These are phyloP conservation scores for Amia ocellicauda DNA, from an alignment of 2,113 vertebrate species.

Conservation along the genomic window DNA sequence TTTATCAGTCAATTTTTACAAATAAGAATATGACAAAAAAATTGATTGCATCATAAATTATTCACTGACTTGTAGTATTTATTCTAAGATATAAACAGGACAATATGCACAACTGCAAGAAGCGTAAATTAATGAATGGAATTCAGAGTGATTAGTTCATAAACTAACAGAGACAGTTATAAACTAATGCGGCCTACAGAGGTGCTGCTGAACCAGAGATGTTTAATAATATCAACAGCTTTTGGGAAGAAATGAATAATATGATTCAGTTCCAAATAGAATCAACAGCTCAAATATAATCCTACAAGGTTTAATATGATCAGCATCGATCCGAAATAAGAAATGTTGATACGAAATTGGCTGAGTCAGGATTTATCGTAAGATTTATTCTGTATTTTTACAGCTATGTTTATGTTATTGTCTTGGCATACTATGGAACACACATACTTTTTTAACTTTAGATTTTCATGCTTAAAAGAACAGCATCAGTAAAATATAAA, in stretches of 20 bases:
- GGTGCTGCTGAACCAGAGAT: neutral
- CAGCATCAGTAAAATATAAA: no score
- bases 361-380: neutral
- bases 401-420: no score
- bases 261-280: neutral
- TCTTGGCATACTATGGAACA: no score
- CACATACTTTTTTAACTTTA: no score
- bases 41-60: no score
- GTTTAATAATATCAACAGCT: slow-evolving; percentile 3
- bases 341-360: neutral
- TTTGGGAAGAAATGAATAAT: neutral
- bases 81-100: neutral
- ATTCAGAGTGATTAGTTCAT: neutral
- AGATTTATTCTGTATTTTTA: no score
- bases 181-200: neutral
- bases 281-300: neutral
- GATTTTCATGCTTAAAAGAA: no score
- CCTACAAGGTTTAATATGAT: neutral
- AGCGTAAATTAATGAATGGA: no score
- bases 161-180: neutral
- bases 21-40: no score
- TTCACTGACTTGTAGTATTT: neutral
- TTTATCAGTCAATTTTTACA: no score
- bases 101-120: no score
- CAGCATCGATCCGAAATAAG: neutral